These are phyloP conservation scores for Plumapathes pennacea DNA, from an alignment of 92 coral and sea anemone species.

Conservation along the genomic window DNA sequence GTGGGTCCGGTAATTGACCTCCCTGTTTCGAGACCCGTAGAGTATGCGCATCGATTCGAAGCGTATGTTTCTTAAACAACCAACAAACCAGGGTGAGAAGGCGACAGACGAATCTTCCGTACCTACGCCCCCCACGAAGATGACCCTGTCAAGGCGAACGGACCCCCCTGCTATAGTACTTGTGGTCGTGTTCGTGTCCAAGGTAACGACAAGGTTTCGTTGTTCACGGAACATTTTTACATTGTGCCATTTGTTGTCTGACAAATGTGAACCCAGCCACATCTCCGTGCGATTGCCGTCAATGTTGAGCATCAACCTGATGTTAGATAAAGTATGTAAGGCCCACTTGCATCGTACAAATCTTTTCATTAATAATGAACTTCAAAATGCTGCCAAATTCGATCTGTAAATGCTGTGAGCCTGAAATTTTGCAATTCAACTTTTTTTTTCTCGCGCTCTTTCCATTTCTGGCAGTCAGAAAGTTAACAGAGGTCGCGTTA, in stretches of 20 bases:
- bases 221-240: constrained; percentile 50
- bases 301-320: too few relatives aligned
- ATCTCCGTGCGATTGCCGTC: too few relatives aligned
- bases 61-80: constrained; percentile 72
- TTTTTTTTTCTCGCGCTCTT: too few relatives aligned
- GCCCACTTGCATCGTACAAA: too few relatives aligned
- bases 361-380: too few relatives aligned
- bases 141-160: constrained; percentile 52
- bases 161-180: constrained; percentile 49
- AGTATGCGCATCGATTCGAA: constrained; percentile 65
- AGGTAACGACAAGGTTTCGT: constrained; percentile 22
- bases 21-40: constrained; percentile 39
- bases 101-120: constrained; percentile 42
- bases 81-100: constrained; percentile 66
- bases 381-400: too few relatives aligned
- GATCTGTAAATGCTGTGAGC: too few relatives aligned
- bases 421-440: too few relatives aligned
- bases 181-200: constrained; percentile 5
- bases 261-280: constrained; percentile 72
- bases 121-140: constrained; percentile 86
- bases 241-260: constrained; percentile 88
- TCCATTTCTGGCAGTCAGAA: too few relatives aligned
- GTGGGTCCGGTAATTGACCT: constrained; percentile 25
- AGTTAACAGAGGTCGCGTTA: too few relatives aligned
- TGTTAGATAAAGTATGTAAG: too few relatives aligned